phyloP scores from a whole-genome alignment of 1,140 invertebrate species.

The Heliconius hewitsoni region DNA sequence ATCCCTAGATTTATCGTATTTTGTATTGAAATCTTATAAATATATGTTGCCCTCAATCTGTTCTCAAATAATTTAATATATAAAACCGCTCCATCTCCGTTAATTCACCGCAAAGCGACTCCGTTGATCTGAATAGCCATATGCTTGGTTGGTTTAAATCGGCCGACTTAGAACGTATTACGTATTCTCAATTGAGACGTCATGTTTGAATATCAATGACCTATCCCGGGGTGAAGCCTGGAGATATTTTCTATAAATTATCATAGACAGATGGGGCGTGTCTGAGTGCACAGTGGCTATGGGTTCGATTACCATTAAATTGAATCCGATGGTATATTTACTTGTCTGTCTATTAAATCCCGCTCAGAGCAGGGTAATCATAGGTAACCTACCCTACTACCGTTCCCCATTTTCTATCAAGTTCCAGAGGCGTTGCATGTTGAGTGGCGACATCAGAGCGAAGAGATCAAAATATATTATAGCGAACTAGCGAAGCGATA shows the following conservation, averaged over 20 bases:
- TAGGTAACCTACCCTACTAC: no score
- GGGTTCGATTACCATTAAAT: not conserved
- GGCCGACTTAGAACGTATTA: slow-evolving; percentile 19
- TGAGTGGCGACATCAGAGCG: no score
- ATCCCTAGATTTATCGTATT: no score
- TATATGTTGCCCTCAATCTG: not conserved
- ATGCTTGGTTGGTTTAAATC: slow-evolving; percentile 11
- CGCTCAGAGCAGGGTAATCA: no score
- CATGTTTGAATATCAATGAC: slow-evolving; percentile 34
- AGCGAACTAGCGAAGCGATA: no score
- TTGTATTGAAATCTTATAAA: no score
- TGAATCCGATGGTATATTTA: not conserved
- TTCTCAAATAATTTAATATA: not conserved
- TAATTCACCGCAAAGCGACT: slow-evolving; percentile 12
- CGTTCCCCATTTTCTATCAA: no score
- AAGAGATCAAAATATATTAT: no score
- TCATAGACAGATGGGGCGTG: not conserved
- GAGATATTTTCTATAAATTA: slow-evolving; percentile 1
- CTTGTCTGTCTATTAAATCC: not conserved
- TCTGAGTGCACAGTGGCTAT: not conserved
- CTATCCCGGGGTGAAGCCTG: not conserved
- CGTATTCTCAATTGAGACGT: slow-evolving; percentile 19
- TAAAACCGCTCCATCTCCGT: not conserved
- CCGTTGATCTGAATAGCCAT: slow-evolving; percentile 12
- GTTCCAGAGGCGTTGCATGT: no score